These are phyloP conservation scores for Caenorhabditis brenneri DNA, from an alignment of 1,140 invertebrate species.

Conservation along the genomic window DNA sequence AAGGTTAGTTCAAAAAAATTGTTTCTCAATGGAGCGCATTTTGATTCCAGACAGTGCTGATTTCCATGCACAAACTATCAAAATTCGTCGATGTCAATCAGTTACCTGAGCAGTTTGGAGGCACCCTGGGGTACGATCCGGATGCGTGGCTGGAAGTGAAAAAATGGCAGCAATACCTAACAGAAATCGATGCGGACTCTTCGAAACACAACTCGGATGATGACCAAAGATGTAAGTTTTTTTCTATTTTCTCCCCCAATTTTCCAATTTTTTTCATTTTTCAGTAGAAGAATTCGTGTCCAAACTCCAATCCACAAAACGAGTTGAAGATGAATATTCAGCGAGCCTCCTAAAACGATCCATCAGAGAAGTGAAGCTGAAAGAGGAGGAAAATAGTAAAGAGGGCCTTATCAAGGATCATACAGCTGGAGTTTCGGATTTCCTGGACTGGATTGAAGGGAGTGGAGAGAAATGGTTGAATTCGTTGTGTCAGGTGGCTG, in stretches of 20 bases:
- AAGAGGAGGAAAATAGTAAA: constrained; percentile 35
- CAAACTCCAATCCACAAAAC: neutral
- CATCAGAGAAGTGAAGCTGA: constrained; percentile 19
- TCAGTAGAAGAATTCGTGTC: constrained; percentile 4
- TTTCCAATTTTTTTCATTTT: neutral
- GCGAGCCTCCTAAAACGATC: no score
- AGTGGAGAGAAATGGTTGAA: constrained; percentile 46
- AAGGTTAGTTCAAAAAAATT: no score
- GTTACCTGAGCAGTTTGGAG: constrained; percentile 50
- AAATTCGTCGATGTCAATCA: constrained; percentile 49
- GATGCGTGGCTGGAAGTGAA: constrained; percentile 43
- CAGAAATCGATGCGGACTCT: neutral
- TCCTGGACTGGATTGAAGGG: constrained; percentile 52
- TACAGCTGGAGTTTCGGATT: constrained; percentile 34
- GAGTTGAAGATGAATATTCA: neutral
- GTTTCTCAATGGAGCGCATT: no score
- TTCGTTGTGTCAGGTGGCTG: constrained; percentile 41
- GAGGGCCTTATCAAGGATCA: constrained; percentile 41
- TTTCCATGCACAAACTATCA: constrained; percentile 53
- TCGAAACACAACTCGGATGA: neutral
- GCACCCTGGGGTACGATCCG: constrained; percentile 37
- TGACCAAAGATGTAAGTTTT: neutral
- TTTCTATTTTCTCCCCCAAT: no score
- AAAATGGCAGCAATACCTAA: constrained; percentile 19
- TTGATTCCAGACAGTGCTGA: neutral